Evolutionary conservation across 2,113 vertebrate species (phyloP), one percentile per base, ranked within the genome.

Genomic region (Puma concolor): DNA sequence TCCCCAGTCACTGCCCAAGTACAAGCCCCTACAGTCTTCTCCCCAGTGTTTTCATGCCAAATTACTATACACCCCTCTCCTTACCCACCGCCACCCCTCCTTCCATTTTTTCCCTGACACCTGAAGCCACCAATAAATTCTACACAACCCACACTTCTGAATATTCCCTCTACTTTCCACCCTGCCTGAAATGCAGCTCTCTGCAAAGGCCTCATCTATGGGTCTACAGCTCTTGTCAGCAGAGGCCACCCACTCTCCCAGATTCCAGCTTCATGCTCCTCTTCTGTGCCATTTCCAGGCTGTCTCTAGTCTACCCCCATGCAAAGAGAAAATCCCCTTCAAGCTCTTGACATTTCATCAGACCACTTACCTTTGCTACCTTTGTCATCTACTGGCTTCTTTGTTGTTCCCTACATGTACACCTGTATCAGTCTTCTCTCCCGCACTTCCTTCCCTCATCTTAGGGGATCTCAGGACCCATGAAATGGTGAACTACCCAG

Each of bases 271-370:
- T 69, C 52, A 2, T 57, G 63, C 69, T 67, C 31, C 60, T 64
- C 60, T 63, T 33, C 11, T 29, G 29, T 5, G 4, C 64, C 60
- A 52, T 64, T 83, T 88, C 72, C 23, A 63, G 54, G 50, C 36
- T 64, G 13, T 44, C 33, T 9, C 23, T 9, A 71, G n/a, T 77
- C 36, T 36, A 52, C 72, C 29, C 7, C 67, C 57, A 48, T 19
- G 12, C 66, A 72, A 80, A 91, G 76, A 50, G 19, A 95, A 89
- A 92, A 93, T 67, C n/a, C 13, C 52, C 86, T 91, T 92, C 84
- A 85, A 64, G 48, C 64, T 54, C 44, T 76, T 74, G 72, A 25
- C 79, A 4, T 66, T 94, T 77, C 69, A 33, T 17, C 31, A 63
- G 44, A 83, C 67, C 66, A 60, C 64, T 88, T 85, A 23, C 69